Evolutionary conservation across 1,140 invertebrate species (phyloP).

Genomic region (Scylla paramamosain): DNA sequence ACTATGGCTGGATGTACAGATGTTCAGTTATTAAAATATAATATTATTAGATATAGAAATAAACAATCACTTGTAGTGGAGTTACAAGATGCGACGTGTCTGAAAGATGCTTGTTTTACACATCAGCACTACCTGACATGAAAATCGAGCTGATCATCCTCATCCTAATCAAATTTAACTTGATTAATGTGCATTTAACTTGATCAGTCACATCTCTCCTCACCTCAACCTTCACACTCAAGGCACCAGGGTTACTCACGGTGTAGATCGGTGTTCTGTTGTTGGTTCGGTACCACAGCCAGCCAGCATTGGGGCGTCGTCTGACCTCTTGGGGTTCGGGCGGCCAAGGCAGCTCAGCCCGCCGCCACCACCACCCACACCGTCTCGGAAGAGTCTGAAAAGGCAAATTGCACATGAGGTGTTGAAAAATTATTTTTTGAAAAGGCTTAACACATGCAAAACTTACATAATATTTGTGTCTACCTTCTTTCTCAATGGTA

Average conservation of each 20-base stretch:
- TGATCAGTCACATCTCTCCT: no score
- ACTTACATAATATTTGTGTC: background rate
- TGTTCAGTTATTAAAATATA: no score
- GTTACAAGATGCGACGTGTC: no score
- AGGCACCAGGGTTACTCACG: background rate
- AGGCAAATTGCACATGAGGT: background rate
- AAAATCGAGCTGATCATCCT: no score
- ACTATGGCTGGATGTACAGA: no score
- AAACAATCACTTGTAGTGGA: no score
- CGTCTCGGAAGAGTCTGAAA: background rate
- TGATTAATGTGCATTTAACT: no score
- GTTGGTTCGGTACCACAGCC: slow-evolving; percentile 36
- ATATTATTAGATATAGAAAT: no score
- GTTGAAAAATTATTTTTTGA: background rate
- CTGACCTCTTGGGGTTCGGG: background rate
- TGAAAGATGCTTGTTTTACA: no score
- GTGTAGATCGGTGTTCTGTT: slow-evolving; percentile 16
- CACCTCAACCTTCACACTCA: no score
- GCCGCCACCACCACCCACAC: slow-evolving; percentile 32
- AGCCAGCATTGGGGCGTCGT: background rate
- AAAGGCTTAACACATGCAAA: background rate
- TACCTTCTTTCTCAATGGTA: background rate
- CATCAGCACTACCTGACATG: no score
- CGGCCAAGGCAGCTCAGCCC: slow-evolving; percentile 28
- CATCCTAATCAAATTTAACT: no score